A percentile compares a stretch with the other conserved stretches of the same genome.
phyloP scores from a whole-genome alignment of 1,140 invertebrate genomes.

The Drosophila pectinifera region DNA sequence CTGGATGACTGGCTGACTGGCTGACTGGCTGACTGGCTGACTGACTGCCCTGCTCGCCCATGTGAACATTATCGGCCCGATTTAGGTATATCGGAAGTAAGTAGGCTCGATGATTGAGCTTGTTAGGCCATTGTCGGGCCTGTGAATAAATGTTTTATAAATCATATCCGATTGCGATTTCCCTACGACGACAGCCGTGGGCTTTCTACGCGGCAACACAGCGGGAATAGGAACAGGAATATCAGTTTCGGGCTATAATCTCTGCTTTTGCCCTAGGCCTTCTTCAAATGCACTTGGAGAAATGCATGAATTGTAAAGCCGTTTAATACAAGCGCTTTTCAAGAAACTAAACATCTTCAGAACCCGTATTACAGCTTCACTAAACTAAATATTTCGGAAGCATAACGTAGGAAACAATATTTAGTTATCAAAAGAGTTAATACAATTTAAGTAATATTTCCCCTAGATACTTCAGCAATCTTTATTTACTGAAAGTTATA shows the following conservation, averaged over 20 bases:
- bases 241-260: background rate
- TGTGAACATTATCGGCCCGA: conserved; percentile 43
- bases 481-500: no score
- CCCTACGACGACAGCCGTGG: conserved; percentile 6
- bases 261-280: background rate
- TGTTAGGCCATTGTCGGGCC: conserved; percentile 40
- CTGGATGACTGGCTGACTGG: background rate
- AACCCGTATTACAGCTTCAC: no score
- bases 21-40: background rate
- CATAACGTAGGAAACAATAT: no score
- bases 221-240: background rate
- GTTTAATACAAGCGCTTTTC: background rate
- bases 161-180: conserved; percentile 50
- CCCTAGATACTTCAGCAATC: no score
- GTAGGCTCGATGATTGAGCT: conserved; percentile 54
- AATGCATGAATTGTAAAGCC: background rate
- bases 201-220: conserved; percentile 3
- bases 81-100: conserved; percentile 41
- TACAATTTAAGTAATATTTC: no score
- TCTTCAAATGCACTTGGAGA: background rate
- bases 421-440: no score
- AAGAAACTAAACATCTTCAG: background rate
- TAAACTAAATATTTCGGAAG: no score
- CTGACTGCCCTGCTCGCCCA: conserved; percentile 14
- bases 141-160: conserved; percentile 46